Conservation (phyloP, 2,113 vertebrate species). For the Dasyornis broadbenti region DNA sequence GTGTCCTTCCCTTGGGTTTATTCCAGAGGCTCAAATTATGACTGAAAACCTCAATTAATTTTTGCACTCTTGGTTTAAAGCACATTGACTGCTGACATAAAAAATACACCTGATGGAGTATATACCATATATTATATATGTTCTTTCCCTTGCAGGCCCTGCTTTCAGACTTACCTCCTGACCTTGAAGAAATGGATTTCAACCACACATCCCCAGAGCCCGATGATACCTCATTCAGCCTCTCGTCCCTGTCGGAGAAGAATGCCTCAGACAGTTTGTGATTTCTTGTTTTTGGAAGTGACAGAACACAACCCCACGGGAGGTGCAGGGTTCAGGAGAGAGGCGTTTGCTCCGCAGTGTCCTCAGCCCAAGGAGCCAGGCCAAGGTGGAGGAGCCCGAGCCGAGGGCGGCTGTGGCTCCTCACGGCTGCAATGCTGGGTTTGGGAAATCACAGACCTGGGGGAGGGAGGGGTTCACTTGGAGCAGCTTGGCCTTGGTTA, state of each 20-base stretch:
- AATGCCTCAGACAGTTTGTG: conserved; percentile 78
- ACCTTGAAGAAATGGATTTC: conserved; percentile 87
- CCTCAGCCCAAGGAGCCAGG: conserved; percentile 27
- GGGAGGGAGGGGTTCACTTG: conserved; percentile 29
- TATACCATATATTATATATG: neutral
- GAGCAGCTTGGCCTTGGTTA: conserved; percentile 22
- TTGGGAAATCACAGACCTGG: neutral
- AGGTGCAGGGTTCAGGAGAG: conserved; percentile 34
- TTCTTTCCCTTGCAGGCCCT: conserved; percentile 78
- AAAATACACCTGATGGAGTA: accelerated
- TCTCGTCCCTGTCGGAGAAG: conserved; percentile 91
- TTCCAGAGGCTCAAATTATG: neutral
- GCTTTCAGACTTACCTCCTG: conserved; percentile 92
- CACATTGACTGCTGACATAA: neutral
- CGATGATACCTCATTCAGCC: conserved; percentile 78
- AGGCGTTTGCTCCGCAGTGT: conserved; percentile 7
- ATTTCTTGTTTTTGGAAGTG: conserved; percentile 4
- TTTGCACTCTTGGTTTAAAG: neutral
- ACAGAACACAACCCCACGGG: neutral
- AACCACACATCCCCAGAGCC: conserved; percentile 73
- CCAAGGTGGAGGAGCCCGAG: neutral
- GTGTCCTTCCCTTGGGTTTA: neutral
- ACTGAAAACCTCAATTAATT: neutral
- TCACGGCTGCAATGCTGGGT: neutral
- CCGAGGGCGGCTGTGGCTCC: neutral